A percentile compares a stretch with the other conserved stretches of the same genome.
These are phyloP conservation scores for Deroptyus accipitrinus DNA, from an alignment of 2,113 vertebrate genomes.

Conservation along the genomic window DNA sequence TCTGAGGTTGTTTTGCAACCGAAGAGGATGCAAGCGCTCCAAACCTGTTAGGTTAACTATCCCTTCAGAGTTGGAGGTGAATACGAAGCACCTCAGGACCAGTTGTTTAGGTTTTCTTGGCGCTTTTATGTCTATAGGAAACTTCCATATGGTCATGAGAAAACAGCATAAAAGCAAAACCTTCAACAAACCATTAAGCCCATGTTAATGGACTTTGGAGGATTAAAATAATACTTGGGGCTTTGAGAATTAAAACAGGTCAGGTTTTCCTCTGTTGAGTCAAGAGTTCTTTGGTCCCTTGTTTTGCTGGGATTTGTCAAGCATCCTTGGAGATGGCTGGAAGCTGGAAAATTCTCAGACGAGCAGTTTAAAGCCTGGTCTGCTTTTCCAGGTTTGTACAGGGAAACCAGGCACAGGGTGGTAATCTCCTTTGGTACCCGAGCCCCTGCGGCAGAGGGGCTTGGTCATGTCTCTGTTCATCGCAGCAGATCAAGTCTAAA, in stretches of 20 bases:
- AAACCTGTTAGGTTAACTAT: background rate
- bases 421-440: fast-evolving
- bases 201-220: background rate
- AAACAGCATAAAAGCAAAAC: background rate
- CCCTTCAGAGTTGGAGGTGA: background rate
- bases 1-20: background rate
- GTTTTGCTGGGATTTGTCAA: background rate
- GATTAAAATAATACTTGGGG: background rate
- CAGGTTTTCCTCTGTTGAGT: background rate
- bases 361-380: background rate
- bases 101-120: background rate
- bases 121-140: background rate
- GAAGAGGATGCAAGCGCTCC: background rate
- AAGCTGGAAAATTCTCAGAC: background rate
- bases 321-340: background rate
- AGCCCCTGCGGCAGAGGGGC: background rate
- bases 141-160: fast-evolving
- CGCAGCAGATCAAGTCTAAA: background rate
- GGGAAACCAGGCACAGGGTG: fast-evolving
- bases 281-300: background rate
- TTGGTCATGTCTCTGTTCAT: background rate
- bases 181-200: background rate
- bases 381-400: background rate
- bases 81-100: background rate
- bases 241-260: background rate